Conservation (phyloP, 2,797 vertebrate species). For the Clarias pachynema region DNA sequence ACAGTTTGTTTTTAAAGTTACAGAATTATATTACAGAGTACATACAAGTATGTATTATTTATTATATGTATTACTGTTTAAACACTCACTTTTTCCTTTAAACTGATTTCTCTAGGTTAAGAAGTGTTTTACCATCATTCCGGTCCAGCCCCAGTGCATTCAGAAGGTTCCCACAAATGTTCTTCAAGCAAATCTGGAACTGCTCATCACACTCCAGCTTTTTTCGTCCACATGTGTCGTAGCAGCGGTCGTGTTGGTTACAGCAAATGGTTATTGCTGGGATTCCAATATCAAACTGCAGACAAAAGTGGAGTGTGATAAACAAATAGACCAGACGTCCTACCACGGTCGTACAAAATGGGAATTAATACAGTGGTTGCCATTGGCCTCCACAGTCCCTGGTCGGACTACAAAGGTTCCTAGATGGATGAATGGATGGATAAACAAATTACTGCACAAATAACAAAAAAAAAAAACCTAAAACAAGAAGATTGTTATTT, state of each 20-base stretch:
- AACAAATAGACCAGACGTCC: neutral
- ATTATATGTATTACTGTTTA: too few species aligned
- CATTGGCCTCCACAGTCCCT: too few species aligned
- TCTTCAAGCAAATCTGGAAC: conserved; percentile 90
- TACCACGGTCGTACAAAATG: too few species aligned
- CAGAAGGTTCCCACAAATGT: conserved; percentile 89
- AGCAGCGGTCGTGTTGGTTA: conserved; percentile 93
- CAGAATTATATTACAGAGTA: neutral
- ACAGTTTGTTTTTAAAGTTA: neutral
- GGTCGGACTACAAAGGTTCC: too few species aligned
- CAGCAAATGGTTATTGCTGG: conserved; percentile 96
- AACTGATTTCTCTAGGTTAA: too few species aligned
- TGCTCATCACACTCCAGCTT: conserved; percentile 90
- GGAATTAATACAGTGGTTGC: too few species aligned
- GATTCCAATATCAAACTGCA: conserved; percentile 92
- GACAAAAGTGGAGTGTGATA: neutral
- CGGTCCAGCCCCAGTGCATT: conserved; percentile 85
- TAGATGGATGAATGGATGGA: too few species aligned
- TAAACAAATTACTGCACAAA: too few species aligned
- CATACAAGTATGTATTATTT: too few species aligned
- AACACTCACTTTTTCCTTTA: too few species aligned
- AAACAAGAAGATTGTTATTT: neutral
- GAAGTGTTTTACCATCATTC: too few species aligned
- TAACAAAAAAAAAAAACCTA: neutral
- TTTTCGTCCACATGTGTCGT: conserved; percentile 87